Evolutionary conservation across 2,113 vertebrate species (phyloP).

Genomic region (Mellivora capensis): DNA sequence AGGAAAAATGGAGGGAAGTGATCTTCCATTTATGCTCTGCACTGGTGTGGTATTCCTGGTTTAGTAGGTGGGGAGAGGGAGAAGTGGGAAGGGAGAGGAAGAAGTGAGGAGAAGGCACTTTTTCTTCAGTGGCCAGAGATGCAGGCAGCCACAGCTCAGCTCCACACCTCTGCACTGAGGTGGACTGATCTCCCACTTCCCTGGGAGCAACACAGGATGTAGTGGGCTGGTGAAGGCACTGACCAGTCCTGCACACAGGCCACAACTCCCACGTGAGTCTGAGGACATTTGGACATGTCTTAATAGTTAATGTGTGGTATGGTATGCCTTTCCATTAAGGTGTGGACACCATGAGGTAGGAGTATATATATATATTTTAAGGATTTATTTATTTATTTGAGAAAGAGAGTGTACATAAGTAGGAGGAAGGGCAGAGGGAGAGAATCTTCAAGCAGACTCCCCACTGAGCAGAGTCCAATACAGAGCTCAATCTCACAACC

Average conservation of each 20-base stretch:
- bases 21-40: neutral
- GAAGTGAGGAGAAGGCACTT: neutral
- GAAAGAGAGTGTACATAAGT: neutral
- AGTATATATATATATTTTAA: neutral
- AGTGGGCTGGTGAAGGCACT: neutral
- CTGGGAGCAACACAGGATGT: neutral
- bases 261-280: neutral
- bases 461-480: neutral
- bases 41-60: neutral
- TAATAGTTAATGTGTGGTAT: accelerated
- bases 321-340: neutral
- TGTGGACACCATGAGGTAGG: neutral
- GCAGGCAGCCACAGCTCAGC: neutral
- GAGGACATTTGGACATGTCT: neutral
- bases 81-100: accelerated
- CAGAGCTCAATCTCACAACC: neutral
- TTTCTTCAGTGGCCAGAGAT: neutral
- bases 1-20: neutral
- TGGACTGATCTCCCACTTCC: neutral
- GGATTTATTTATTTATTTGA: neutral
- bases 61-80: neutral
- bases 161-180: neutral
- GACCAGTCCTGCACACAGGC: neutral
- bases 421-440: neutral
- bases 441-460: neutral